Conservation (phyloP, 2,113 vertebrate genomes). For the Sceloporus tristichus region DNA sequence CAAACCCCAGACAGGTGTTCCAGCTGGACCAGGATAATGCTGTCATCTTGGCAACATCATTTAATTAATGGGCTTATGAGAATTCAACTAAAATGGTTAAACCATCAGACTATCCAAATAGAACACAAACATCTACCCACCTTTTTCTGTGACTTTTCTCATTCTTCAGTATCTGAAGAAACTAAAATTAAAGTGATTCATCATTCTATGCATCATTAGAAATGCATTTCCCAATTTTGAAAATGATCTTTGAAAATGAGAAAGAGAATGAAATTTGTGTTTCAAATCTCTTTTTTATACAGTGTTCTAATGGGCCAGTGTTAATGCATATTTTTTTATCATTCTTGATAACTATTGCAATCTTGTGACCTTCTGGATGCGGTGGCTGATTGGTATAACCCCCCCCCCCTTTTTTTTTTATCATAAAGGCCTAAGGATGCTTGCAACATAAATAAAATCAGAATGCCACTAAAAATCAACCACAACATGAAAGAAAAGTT, state of each 20-base stretch:
- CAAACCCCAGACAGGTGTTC: no score
- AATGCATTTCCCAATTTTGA: not conserved
- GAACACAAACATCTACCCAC: no score
- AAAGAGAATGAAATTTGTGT: not conserved
- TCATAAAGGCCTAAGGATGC: no score
- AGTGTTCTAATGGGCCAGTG: not conserved
- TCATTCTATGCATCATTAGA: conserved; percentile 17
- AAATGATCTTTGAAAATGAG: not conserved
- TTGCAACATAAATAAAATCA: no score
- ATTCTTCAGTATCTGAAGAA: not conserved
- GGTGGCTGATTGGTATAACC: not conserved
- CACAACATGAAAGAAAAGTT: no score
- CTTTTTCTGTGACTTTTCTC: not conserved
- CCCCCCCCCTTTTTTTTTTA: no score
- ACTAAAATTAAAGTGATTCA: not conserved
- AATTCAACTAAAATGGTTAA: not conserved
- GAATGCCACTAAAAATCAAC: no score
- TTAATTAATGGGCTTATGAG: not conserved
- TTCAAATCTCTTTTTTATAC: not conserved
- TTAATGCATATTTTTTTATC: not conserved
- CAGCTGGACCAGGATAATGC: not conserved
- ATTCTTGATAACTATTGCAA: not conserved
- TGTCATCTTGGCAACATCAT: not conserved
- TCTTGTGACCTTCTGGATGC: not conserved
- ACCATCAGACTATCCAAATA: no score